phyloP scores from a whole-genome alignment of 2,888 invertebrate species.

The Meliscaeva auricollis region DNA sequence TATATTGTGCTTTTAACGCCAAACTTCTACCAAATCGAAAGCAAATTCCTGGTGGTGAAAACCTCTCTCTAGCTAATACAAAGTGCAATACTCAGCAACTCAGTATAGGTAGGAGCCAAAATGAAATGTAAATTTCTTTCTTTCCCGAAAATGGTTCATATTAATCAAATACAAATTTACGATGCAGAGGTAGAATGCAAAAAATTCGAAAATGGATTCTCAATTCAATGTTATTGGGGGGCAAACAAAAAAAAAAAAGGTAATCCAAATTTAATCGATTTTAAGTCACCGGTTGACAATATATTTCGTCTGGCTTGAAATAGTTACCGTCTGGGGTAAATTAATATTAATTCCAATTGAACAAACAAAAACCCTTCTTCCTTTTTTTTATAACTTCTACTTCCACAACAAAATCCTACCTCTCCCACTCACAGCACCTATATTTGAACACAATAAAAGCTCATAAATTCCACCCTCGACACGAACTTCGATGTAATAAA shows the following conservation, averaged over 20 bases:
- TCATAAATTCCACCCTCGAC: slow-evolving; percentile 66
- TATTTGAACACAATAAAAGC: slow-evolving; percentile 51
- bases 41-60: too few relatives aligned
- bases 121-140: not conserved
- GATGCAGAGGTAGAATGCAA: slow-evolving; percentile 38
- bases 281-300: slow-evolving; percentile 71
- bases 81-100: too few relatives aligned
- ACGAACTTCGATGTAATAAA: slow-evolving; percentile 62
- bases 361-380: slow-evolving; percentile 39
- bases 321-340: slow-evolving; percentile 71
- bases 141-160: slow-evolving; percentile 58
- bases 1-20: too few relatives aligned
- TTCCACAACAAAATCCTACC: too few relatives aligned
- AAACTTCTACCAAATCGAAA: too few relatives aligned
- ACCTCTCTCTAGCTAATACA: too few relatives aligned
- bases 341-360: slow-evolving; percentile 75
- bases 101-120: not conserved
- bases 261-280: slow-evolving; percentile 66
- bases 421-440: not conserved
- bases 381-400: not conserved
- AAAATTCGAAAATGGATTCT: slow-evolving; percentile 16
- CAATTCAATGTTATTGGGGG: not conserved
- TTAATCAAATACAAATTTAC: slow-evolving; percentile 74
- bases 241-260: not conserved
- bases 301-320: slow-evolving; percentile 65